Evolutionary conservation across 2,797 vertebrate genomes (phyloP), one percentile per base, ranked within the genome.

Genomic region (Danio jaintianensis): DNA sequence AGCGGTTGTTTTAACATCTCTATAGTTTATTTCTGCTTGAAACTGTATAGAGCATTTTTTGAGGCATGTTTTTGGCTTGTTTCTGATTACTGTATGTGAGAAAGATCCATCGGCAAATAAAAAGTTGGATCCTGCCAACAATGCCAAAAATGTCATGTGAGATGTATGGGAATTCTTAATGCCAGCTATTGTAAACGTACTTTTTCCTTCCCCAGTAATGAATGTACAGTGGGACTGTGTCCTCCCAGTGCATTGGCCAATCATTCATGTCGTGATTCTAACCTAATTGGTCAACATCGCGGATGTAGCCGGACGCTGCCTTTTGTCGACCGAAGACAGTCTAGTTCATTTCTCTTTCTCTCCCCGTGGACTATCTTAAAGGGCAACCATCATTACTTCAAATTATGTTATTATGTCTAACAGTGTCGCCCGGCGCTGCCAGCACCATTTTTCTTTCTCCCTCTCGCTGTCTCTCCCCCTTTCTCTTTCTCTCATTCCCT

Each of bases 361-460:
- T 83, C 66, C 73, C 70, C n/a, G n/a, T 58, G 47, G 74, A 79
- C 76, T 63, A 55, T 83, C 80, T 82, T 75, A 86, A 87, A 87
- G 85, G 81, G 79, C 84, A 84, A 86, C 75, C 81, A 85, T 83
- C 84, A 88, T 87, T 87, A 89, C 82, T 83, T 86, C 84, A 84
- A 87, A 86, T 89, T 86, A 89, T 84, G 82, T 85, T 87, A 84
- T 87, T 87, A 85, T 87, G 82, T 87, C 79, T 83, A 80, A 75
- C 80, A 79, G 79, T 82, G 84, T 84, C 79, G 75, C 82, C 82
- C 73, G 77, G 69, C 38, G 70, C 79, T 84, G 78, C 59, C 71
- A 80, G 29, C 20, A 50, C 67, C 80, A 70, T 70, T 43, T 74
- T 55, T 70, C 81, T 70, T 70, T 58, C 22, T 76, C 78, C 4